Evolutionary conservation across 2,113 vertebrate genomes (phyloP).

Genomic region (Trematocara zebra): DNA sequence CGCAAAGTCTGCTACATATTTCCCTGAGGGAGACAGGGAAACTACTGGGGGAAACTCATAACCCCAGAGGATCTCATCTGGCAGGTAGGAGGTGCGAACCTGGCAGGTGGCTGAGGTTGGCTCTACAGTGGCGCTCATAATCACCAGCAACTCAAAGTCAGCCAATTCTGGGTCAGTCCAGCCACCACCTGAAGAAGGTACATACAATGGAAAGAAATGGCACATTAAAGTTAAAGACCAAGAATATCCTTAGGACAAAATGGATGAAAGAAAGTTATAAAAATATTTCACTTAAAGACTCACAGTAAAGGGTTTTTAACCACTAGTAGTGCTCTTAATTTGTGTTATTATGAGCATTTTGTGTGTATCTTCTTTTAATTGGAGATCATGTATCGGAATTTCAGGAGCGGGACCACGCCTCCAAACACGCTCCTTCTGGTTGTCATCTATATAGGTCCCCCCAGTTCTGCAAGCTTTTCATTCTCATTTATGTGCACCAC

Average conservation of each 20-base stretch:
- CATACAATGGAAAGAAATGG: accelerated
- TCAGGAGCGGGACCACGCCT: accelerated
- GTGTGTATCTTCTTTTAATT: background rate
- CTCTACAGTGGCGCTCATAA: constrained; percentile 92
- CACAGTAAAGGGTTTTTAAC: accelerated
- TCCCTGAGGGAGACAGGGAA: constrained; percentile 91
- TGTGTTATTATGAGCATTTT: background rate
- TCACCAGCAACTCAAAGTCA: constrained; percentile 92
- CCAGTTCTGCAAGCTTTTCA: background rate
- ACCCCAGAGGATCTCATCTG: constrained; percentile 96
- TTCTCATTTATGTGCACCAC: background rate
- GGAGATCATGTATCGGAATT: accelerated
- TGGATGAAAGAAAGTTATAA: background rate
- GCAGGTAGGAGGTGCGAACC: constrained; percentile 94
- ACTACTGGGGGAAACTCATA: constrained; percentile 93
- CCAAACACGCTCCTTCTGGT: accelerated
- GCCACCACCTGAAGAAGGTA: constrained; percentile 50
- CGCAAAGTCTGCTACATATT: constrained; percentile 92
- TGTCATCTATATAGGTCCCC: accelerated
- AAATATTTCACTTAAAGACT: background rate
- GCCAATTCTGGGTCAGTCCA: constrained; percentile 81
- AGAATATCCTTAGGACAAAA: background rate
- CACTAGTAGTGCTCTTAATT: background rate
- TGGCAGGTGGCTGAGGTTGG: constrained; percentile 95
- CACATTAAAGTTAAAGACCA: background rate